A percentile compares a stretch with the other conserved stretches of the same genome.
These are phyloP conservation scores for Bombycilla garrulus DNA, from an alignment of 2,113 vertebrate species.

Conservation along the genomic window DNA sequence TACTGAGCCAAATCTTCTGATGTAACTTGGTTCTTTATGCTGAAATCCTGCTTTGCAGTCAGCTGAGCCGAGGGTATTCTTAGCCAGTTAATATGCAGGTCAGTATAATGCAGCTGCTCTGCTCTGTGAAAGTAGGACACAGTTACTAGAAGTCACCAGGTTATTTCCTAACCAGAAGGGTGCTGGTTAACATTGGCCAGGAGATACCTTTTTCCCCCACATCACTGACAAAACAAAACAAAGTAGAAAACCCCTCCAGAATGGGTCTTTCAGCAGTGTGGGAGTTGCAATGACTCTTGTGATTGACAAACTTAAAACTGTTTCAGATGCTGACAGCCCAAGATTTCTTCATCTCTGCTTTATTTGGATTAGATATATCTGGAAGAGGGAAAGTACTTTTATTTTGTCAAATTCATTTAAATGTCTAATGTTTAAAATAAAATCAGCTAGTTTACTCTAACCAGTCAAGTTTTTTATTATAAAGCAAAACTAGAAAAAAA, in stretches of 20 bases:
- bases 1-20: constrained; percentile 30
- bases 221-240: background rate
- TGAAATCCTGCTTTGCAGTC: constrained; percentile 45
- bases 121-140: constrained; percentile 16
- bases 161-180: background rate
- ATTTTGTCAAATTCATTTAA: background rate
- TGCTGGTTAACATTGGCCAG: background rate
- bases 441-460: background rate
- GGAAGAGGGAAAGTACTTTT: background rate
- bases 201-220: background rate
- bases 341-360: background rate
- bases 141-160: background rate
- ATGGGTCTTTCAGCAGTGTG: background rate
- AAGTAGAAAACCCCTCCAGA: background rate
- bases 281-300: background rate
- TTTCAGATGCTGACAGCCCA: background rate
- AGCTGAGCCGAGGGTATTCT: constrained; percentile 38
- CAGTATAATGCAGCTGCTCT: constrained; percentile 25
- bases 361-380: background rate
- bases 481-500: background rate
- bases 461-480: background rate
- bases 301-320: background rate
- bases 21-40: constrained; percentile 15
- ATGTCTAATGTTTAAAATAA: background rate
- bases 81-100: constrained; percentile 12